A percentile compares a stretch with the other conserved stretches of the same genome.
Conservation (phyloP, 2,888 invertebrate genomes). For the Leptinotarsa tumamoca region DNA sequence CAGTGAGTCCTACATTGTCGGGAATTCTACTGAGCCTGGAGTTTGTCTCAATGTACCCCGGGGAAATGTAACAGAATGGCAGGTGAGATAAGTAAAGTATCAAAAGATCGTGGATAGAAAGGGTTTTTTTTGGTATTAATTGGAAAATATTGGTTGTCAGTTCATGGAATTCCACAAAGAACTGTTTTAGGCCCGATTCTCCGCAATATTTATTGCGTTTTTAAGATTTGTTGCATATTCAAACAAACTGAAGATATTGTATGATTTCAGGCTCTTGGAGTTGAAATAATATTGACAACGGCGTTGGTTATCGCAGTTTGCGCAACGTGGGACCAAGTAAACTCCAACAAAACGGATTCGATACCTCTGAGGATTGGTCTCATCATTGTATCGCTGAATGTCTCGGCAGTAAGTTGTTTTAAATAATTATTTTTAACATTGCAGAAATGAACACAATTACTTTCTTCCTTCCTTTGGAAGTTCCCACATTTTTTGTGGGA, state of each 20-base stretch:
- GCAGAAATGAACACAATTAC: too few species aligned
- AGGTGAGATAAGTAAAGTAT: slow-evolving; percentile 46
- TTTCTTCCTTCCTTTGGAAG: too few species aligned
- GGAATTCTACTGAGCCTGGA: slow-evolving; percentile 36
- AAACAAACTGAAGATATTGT: neutral
- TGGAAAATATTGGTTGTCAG: too few species aligned
- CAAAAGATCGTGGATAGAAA: too few species aligned
- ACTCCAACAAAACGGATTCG: slow-evolving; percentile 73
- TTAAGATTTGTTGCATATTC: too few species aligned
- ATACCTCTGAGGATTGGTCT: slow-evolving; percentile 76
- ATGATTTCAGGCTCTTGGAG: slow-evolving; percentile 68
- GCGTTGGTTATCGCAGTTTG: slow-evolving; percentile 76
- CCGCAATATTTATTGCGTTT: too few species aligned
- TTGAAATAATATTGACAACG: slow-evolving; percentile 75
- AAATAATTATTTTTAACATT: too few species aligned
- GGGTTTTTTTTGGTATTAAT: too few species aligned
- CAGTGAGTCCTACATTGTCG: slow-evolving; percentile 11
- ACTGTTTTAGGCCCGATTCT: neutral
- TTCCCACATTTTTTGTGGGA: too few species aligned
- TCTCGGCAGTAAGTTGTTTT: slow-evolving; percentile 71
- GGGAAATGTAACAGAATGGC: slow-evolving; percentile 49
- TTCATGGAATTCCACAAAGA: neutral
- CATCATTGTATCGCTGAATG: slow-evolving; percentile 73
- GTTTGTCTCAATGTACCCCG: slow-evolving; percentile 56
- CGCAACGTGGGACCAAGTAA: slow-evolving; percentile 78